These are phyloP conservation scores for Drosophila eohydei DNA, from an alignment of 2,888 invertebrate species.

Conservation along the genomic window DNA sequence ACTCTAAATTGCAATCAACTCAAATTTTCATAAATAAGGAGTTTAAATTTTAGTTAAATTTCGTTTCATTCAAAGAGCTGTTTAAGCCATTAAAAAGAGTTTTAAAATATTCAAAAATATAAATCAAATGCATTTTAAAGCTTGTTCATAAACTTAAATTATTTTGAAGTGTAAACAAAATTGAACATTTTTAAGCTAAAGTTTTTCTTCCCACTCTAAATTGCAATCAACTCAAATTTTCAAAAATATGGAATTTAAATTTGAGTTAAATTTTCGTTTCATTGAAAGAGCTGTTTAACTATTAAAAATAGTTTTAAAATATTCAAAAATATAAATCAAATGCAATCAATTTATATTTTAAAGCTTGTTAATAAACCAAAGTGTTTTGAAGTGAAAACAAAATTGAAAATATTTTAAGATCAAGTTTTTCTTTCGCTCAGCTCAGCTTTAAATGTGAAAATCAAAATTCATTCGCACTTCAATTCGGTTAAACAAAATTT, in stretches of 20 bases:
- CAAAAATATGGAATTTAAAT: too few relatives aligned
- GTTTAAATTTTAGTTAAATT: too few relatives aligned
- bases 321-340: background rate
- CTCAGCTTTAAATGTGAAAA: background rate
- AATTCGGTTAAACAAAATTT: background rate
- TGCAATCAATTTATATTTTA: too few relatives aligned
- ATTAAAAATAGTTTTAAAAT: too few relatives aligned
- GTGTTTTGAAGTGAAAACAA: too few relatives aligned
- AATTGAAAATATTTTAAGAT: background rate
- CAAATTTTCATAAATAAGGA: too few relatives aligned
- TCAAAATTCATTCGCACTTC: background rate
- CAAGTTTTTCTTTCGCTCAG: background rate
- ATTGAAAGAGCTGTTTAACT: too few relatives aligned
- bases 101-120: too few relatives aligned
- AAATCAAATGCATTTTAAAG: background rate
- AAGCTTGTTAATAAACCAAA: background rate
- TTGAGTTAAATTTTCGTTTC: too few relatives aligned
- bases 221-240: too few relatives aligned
- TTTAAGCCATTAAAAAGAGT: too few relatives aligned
- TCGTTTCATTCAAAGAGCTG: too few relatives aligned
- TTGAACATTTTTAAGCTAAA: background rate
- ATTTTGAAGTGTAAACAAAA: background rate
- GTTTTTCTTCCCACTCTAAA: background rate
- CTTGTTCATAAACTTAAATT: background rate
- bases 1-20: background rate